These are phyloP conservation scores for Heliconius hewitsoni DNA, from an alignment of 1,140 invertebrate genomes.

Conservation along the genomic window DNA sequence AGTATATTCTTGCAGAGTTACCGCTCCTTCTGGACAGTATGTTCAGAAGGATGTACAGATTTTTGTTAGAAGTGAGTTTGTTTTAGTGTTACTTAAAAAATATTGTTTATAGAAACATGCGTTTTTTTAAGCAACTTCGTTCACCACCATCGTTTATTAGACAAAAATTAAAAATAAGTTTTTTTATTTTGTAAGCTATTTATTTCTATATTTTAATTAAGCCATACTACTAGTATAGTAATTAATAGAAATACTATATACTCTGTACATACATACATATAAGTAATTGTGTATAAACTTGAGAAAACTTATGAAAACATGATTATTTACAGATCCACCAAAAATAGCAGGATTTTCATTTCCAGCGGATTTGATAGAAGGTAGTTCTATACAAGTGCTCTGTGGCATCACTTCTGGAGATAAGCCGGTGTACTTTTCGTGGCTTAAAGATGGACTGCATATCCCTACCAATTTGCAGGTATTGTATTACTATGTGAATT, in stretches of 20 bases:
- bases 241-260: too few species aligned
- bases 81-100: background rate
- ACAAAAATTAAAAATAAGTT: too few species aligned
- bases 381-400: slow-evolving; percentile 92
- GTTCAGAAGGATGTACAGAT: slow-evolving; percentile 88
- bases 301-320: background rate
- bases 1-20: slow-evolving; percentile 91
- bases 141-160: too few species aligned
- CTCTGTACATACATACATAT: too few species aligned
- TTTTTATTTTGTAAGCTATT: too few species aligned
- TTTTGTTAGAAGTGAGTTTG: slow-evolving; percentile 88
- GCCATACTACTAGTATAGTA: too few species aligned
- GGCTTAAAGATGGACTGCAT: slow-evolving; percentile 91
- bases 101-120: too few species aligned
- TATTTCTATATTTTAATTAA: too few species aligned
- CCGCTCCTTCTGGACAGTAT: slow-evolving; percentile 87
- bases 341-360: slow-evolving; percentile 91
- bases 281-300: too few species aligned
- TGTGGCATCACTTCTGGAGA: slow-evolving; percentile 96
- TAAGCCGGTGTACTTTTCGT: slow-evolving; percentile 92
- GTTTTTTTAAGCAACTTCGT: too few species aligned
- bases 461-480: slow-evolving; percentile 86
- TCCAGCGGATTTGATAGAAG: slow-evolving; percentile 90
- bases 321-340: slow-evolving; percentile 83
- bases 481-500: background rate